Percentiles rank a stretch among this genome's conserved stretches.
Conservation (phyloP, 2,113 vertebrate genomes). For the Lucifuga dentata region DNA sequence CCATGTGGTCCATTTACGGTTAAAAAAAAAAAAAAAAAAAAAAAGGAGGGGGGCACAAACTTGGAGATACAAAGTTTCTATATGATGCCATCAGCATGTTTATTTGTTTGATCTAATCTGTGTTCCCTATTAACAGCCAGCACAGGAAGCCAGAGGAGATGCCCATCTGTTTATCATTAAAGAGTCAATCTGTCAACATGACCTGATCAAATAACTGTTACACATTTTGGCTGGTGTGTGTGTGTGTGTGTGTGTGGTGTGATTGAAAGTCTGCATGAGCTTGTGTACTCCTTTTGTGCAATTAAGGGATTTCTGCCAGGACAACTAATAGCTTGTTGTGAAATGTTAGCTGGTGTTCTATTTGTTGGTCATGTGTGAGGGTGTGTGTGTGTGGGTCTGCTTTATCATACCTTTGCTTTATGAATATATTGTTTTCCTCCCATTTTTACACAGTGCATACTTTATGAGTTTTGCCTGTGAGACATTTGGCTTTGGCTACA, state of each 20-base stretch:
- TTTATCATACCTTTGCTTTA: no score
- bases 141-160: slow-evolving; percentile 52
- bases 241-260: slow-evolving; percentile 3
- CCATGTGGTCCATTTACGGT: slow-evolving; percentile 39
- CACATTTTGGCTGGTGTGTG: slow-evolving; percentile 61
- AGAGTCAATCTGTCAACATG: slow-evolving; percentile 72
- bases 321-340: slow-evolving; percentile 48
- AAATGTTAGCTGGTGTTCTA: slow-evolving; percentile 35
- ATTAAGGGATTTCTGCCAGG: slow-evolving; percentile 38
- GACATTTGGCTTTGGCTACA: no score
- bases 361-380: slow-evolving; percentile 34
- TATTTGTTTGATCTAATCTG: slow-evolving; percentile 62
- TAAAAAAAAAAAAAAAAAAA: slow-evolving; percentile 24
- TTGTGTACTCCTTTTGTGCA: slow-evolving; percentile 47
- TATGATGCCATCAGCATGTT: slow-evolving; percentile 36
- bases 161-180: slow-evolving; percentile 67
- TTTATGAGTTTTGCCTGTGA: no score
- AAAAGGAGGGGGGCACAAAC: neutral
- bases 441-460: no score
- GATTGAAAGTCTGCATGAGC: slow-evolving; percentile 30
- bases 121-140: slow-evolving; percentile 39
- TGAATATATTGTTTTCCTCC: no score
- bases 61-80: slow-evolving; percentile 4
- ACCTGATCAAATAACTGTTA: slow-evolving; percentile 76
- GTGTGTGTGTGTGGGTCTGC: slow-evolving; percentile 5